A percentile compares a stretch with the other conserved stretches of the same genome.
Evolutionary conservation across 1,140 invertebrate genomes (phyloP).

Genomic region (Trachymyrmex septentrionalis): DNA sequence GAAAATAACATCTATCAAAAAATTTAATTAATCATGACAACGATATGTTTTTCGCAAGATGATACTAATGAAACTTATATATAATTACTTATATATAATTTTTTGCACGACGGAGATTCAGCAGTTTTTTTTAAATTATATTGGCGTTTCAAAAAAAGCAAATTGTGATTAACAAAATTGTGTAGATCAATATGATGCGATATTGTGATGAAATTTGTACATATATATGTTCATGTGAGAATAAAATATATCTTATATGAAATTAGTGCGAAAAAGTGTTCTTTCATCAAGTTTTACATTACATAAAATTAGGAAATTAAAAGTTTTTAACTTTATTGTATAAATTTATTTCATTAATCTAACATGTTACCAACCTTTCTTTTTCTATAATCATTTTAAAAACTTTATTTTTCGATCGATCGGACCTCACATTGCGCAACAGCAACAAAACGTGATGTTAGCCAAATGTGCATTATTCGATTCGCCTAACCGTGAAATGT

Average conservation of each 20-base stretch:
- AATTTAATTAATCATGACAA: not conserved
- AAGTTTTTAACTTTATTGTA: not conserved
- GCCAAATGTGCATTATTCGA: constrained; percentile 3
- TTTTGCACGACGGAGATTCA: not conserved
- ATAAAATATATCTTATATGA: not conserved
- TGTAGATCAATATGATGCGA: constrained; percentile 9
- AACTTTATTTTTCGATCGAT: not conserved
- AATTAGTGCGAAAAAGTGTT: not conserved
- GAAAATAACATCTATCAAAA: constrained; percentile 3
- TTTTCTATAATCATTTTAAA: not conserved
- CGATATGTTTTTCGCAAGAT: not conserved
- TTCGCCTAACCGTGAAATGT: constrained; percentile 19
- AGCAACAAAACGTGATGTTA: constrained; percentile 17
- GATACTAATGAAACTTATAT: constrained; percentile 13
- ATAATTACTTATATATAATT: constrained; percentile 36
- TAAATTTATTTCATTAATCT: not conserved
- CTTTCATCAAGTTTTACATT: not conserved
- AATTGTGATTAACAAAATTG: not conserved
- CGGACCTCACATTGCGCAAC: not conserved
- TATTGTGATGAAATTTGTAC: constrained; percentile 33
- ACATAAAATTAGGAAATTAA: not conserved
- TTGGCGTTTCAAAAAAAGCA: not conserved
- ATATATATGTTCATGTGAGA: not conserved
- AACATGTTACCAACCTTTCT: not conserved
- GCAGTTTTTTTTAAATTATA: not conserved